phyloP scores from a whole-genome alignment of 1,140 invertebrate genomes.

The Drosophila lacteicornis region DNA sequence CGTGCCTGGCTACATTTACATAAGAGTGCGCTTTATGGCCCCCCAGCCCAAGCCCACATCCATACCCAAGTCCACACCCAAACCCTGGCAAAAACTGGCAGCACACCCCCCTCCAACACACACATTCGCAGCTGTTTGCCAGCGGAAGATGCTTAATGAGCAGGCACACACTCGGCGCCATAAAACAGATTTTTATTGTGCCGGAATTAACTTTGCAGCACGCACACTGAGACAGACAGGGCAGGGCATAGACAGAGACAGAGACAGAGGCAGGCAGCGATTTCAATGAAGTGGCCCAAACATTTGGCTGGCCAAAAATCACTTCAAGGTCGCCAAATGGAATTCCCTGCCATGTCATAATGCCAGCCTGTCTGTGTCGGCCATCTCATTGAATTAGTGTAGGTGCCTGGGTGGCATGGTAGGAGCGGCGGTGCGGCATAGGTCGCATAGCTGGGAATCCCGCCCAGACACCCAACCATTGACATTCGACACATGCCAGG shows the following conservation, averaged over 20 bases:
- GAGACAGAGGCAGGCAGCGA: constrained; percentile 9
- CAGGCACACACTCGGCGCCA: constrained; percentile 56
- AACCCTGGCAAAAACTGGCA: constrained; percentile 9
- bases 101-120: constrained; percentile 19
- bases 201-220: constrained; percentile 65
- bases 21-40: constrained; percentile 71
- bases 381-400: constrained; percentile 50
- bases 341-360: constrained; percentile 51
- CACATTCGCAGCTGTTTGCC: constrained; percentile 48
- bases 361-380: constrained; percentile 27
- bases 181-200: constrained; percentile 78
- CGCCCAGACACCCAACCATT: constrained; percentile 7
- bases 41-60: constrained; percentile 2
- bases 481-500: constrained; percentile 46
- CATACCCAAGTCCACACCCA: constrained; percentile 24
- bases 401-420: constrained; percentile 13
- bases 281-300: constrained; percentile 56
- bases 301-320: constrained; percentile 47
- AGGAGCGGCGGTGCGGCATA: constrained; percentile 23
- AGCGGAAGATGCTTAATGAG: constrained; percentile 75
- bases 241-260: constrained; percentile 1
- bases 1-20: constrained; percentile 70
- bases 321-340: constrained; percentile 52
- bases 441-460: constrained; percentile 14
- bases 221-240: constrained; percentile 21